Base-by-base conservation (phyloP, 2,888 invertebrate genomes). In the Rugalucina vietnamica region DNA sequence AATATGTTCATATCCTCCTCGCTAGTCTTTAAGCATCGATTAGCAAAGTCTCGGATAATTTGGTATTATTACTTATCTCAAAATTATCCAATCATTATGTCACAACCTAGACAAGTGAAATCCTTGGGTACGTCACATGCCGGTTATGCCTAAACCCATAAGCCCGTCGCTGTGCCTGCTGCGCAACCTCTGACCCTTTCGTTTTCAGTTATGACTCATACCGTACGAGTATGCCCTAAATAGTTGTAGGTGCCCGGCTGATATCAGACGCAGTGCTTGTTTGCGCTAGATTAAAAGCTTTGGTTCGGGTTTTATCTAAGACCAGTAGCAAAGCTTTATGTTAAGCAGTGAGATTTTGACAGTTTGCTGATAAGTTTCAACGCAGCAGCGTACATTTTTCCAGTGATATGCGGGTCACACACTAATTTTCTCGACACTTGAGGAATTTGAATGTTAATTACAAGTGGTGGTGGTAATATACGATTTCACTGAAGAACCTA, bases 141-240 rank as follows among this genome's bases (percentile, higher is more conserved):
- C 77, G 32, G 79, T 43, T 71, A 78, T 73, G 72, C 74, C 37
- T 50, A 78, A 81, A 84, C 80, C 82, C 74, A 37, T 57, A 82
- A 78, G 39, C 76, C 76, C 74, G 76, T 70, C 69, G 65, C 87
- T 84, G 82, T 84, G 84, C 87, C 87, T 70, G 76, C 76, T 50
- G 27, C 43, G 71, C 76, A 70, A 87, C 84, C 87, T 76, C 21
- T 87, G 84, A 87, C 87, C 87, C 36, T 29, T 34, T 50, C 79
- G 79, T 79, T 70, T 82, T 77, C 80, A 80, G 60, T 76, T 84
- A 80, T 87, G 87, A 87, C 80, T 87, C 87, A 87, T 82, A 82
- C 78, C 37, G n/a, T n/a, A n/a, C n/a, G n/a, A n/a, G n/a, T n/a
- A n/a, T n/a, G n/a, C n/a, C 60, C 60, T 24, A 60, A 60, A 60